Evolutionary conservation across 2,113 vertebrate genomes (phyloP).

Genomic region (Carassius carassius): DNA sequence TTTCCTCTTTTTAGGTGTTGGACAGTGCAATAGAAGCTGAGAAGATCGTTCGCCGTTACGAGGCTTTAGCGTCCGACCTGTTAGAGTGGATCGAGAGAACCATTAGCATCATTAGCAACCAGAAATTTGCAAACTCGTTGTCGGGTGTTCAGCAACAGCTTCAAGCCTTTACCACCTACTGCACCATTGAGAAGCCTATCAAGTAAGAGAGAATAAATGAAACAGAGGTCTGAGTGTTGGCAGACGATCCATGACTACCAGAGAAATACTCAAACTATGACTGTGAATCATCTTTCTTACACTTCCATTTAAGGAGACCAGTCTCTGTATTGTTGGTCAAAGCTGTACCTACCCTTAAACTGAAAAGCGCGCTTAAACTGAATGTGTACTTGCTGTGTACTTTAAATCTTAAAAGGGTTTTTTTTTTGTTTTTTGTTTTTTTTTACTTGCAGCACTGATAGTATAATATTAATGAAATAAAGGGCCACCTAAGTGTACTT

Average conservation of each 20-base stretch:
- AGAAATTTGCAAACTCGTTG: constrained; percentile 95
- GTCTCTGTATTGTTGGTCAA: not conserved
- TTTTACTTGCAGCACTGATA: not conserved
- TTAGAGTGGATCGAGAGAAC: constrained; percentile 93
- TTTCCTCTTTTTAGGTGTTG: constrained; percentile 77
- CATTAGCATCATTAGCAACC: constrained; percentile 86
- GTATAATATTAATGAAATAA: not conserved
- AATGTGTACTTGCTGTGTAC: not conserved
- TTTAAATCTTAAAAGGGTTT: not conserved
- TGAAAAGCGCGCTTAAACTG: not conserved
- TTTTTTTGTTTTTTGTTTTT: no score
- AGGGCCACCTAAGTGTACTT: not conserved
- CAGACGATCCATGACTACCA: not conserved
- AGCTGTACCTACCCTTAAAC: not conserved
- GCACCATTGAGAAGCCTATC: constrained; percentile 91
- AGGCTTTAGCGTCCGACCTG: constrained; percentile 84
- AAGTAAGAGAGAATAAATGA: constrained; percentile 77
- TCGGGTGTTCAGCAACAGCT: constrained; percentile 93
- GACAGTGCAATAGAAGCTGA: constrained; percentile 88
- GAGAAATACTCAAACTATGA: constrained; percentile 2
- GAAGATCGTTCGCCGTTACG: constrained; percentile 83
- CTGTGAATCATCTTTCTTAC: not conserved
- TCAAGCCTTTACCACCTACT: constrained; percentile 93
- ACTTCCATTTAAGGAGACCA: not conserved
- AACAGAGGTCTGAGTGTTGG: not conserved